Evolutionary conservation across 2,113 vertebrate species (phyloP), one percentile per base, ranked within the genome.

Genomic region (Ciconia boyciana): DNA sequence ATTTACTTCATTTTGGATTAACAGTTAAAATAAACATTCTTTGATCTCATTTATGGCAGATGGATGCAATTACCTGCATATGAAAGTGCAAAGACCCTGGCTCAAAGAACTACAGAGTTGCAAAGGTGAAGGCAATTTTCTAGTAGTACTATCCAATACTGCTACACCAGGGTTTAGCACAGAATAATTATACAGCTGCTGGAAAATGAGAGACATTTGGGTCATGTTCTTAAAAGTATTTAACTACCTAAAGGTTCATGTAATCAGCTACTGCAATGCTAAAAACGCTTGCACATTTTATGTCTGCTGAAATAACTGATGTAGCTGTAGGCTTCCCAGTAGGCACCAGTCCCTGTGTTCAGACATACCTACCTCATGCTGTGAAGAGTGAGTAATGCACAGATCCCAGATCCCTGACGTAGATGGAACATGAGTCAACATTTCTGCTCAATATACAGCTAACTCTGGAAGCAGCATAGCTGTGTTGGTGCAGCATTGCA

Each of bases 1-100:
- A 22, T 69, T 83, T 70, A 75, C 54, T 93, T 87, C 2, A 44
- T 91, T 96, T 93, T 72, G 36, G 24, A 79, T 75, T 80, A 94
- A 36, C 19, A 93, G 52, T 65, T 93, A 89, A 92, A 94, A 90
- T 52, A 87, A 92, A 78, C 28, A 41, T 66, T 83, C 80, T 95
- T 92, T 81, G 44, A 90, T 90, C 46, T 77, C 62, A 61, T 84
- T 82, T 82, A 65, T 0, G 5, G 49, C 80, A 91, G 34, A 87
- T 72, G 70, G 65, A 87, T 87, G 52, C 52, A 91, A 68, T 85
- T 84, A 82, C 0, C 0, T 82, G 32, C 36, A 29, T 69, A 83
- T 68, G 25, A 82, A 94, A 71, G 64, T 49, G 36, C 31, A 93
- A 89, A 91, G 61, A 87, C 43, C 24, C n/a, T 55, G 36, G 7